These are phyloP conservation scores for Ranitomeya imitator DNA, from an alignment of 2,113 vertebrate species.

Conservation along the genomic window DNA sequence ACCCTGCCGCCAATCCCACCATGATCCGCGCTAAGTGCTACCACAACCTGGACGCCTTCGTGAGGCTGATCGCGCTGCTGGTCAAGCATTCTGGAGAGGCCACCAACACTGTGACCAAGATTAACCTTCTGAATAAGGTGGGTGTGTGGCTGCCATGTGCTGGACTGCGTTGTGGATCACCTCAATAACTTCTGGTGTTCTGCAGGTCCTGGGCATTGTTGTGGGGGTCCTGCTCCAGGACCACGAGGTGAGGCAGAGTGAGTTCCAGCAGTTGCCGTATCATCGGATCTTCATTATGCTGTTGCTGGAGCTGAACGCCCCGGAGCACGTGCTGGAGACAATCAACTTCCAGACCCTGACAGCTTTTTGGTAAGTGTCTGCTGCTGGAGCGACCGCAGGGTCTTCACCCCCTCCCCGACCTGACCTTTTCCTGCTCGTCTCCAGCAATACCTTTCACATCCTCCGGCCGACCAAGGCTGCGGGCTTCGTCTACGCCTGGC, in stretches of 20 bases:
- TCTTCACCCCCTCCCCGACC: too few species aligned
- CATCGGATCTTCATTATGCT: conserved; percentile 99
- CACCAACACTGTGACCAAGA: conserved; percentile 97
- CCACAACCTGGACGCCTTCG: conserved; percentile 97
- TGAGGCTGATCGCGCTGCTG: conserved; percentile 92
- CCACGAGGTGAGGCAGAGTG: conserved; percentile 95
- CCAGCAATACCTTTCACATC: conserved; percentile 98
- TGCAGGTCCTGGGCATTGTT: conserved; percentile 93
- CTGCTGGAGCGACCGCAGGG: background rate
- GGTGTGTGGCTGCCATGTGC: background rate
- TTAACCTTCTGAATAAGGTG: conserved; percentile 97
- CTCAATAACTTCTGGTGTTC: too few species aligned
- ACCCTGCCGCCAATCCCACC: conserved; percentile 93
- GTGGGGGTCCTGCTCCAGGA: conserved; percentile 97
- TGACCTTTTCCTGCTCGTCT: conserved; percentile 62
- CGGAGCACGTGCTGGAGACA: conserved; percentile 96
- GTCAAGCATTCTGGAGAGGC: conserved; percentile 99
- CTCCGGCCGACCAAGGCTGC: conserved; percentile 98
- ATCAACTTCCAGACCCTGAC: conserved; percentile 99
- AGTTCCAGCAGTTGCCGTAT: conserved; percentile 97
- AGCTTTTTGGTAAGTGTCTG: conserved; percentile 89
- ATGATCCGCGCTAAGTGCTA: conserved; percentile 99
- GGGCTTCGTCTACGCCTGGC: conserved; percentile 98
- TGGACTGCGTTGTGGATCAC: too few species aligned
- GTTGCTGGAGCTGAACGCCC: conserved; percentile 95